Conservation (phyloP, 2,888 invertebrate genomes). For the Aphodius granarius region DNA sequence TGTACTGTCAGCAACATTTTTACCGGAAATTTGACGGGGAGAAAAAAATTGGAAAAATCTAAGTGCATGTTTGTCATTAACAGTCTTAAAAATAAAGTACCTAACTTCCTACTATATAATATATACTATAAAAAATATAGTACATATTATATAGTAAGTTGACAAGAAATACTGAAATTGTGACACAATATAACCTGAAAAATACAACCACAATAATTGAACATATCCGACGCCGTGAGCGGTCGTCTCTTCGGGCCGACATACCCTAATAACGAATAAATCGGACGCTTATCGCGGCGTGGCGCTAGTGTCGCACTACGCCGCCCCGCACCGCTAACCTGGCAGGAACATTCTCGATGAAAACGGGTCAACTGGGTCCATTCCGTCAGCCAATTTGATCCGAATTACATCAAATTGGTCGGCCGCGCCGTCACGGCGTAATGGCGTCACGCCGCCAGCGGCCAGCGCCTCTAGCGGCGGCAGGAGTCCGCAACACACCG, state of each 20-base stretch:
- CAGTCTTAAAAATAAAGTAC: too few species aligned
- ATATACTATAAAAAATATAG: too few species aligned
- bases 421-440: not conserved
- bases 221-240: not conserved
- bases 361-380: conserved; percentile 10
- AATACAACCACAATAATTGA: not conserved
- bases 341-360: not conserved
- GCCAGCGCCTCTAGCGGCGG: not conserved
- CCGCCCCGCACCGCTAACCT: not conserved
- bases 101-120: too few species aligned
- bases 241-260: not conserved
- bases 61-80: too few species aligned
- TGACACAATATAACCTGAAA: too few species aligned
- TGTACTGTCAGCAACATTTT: not conserved
- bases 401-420: conserved; percentile 13
- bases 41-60: too few species aligned
- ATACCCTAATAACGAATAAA: not conserved
- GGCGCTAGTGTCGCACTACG: not conserved
- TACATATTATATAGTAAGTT: too few species aligned
- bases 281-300: not conserved
- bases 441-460: not conserved
- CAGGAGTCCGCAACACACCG: not conserved
- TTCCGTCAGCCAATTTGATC: conserved; percentile 12
- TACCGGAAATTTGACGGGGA: too few species aligned
- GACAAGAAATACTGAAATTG: too few species aligned